Base-by-base conservation (phyloP, 2,113 vertebrate genomes). In the Echinops telfairi region DNA sequence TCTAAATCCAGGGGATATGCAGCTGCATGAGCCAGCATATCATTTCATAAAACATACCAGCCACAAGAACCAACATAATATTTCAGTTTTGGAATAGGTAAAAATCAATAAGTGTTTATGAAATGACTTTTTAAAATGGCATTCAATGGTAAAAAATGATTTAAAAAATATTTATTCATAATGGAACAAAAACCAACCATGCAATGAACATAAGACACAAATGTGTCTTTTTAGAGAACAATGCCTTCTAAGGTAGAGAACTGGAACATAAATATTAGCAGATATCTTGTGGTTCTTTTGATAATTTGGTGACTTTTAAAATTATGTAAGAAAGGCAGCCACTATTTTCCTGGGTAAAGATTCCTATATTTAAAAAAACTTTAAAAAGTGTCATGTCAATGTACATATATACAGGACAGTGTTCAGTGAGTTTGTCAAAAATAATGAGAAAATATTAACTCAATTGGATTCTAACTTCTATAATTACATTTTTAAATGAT, bases 301-400 rank as follows among this genome's bases (percentile, higher is more conserved):
- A 68, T 66, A 82, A 81, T 75, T 86, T 6, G 75, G 6, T 88
- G 73, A 60, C 33, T 85, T 90, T 16, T 91, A 17, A 80, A 47
- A 3, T 75, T 88, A 43, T 3, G 2, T 36, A 25, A 47, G 60
- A 38, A 92, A 68, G 36, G 70, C 22, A 91, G 53, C 77, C 22
- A 91, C 53, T 83, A 92, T 75, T 68, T 82, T 1, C 23, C 25
- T 66, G 0, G 11, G 5, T 90, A 83, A 31, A 89, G 22, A 62
- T 29, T 58, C 8, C 86, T 66, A 81, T 12, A 47, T 62, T 79
- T 79, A 73, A 68, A 87, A 75, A 75, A 9, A 25, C 78, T 60
- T 8, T 83, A 10, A 57, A 16, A 89, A 20, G 73, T 78, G 15
- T 12, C 15, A n/a, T 73, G 10, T 62, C 58, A 38, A 62, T 84